Evolutionary conservation across 2,888 invertebrate genomes (phyloP).

Genomic region (Teinopalpus imperialis): DNA sequence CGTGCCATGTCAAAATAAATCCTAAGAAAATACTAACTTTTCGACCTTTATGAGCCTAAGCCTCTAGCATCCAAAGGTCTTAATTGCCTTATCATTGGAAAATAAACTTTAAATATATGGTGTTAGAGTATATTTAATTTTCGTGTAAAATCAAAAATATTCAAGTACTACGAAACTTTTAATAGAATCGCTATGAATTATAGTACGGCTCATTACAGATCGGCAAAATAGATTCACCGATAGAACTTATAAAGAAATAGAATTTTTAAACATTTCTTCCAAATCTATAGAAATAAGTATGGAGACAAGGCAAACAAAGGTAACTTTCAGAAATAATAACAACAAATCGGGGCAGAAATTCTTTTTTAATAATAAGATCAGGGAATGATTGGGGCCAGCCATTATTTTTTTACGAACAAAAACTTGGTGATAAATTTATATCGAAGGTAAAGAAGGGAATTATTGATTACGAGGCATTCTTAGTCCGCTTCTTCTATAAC

Average conservation of each 20-base stretch:
- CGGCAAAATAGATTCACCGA: not conserved
- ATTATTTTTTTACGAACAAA: too few species aligned
- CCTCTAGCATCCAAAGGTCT: constrained; percentile 5
- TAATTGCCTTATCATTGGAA: constrained; percentile 20
- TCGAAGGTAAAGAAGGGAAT: too few species aligned
- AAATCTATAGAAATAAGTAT: too few species aligned
- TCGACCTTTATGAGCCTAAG: constrained; percentile 48
- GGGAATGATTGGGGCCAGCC: too few species aligned
- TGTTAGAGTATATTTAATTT: constrained; percentile 15
- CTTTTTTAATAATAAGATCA: too few species aligned
- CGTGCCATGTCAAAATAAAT: constrained; percentile 74
- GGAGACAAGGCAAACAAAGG: too few species aligned
- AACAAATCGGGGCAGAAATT: too few species aligned
- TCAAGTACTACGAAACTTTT: constrained; percentile 48
- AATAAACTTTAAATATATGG: constrained; percentile 9
- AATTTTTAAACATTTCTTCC: not conserved
- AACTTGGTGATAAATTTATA: too few species aligned
- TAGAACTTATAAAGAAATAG: constrained; percentile 18
- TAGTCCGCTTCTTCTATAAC: too few species aligned
- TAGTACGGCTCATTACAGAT: constrained; percentile 26
- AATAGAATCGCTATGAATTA: constrained; percentile 61
- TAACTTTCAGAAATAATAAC: too few species aligned
- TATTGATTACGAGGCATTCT: too few species aligned
- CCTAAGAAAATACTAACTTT: constrained; percentile 64
- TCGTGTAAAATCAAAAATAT: not conserved